phyloP scores from a whole-genome alignment of 2,888 invertebrate species.

The Dichetophora obliterata region DNA sequence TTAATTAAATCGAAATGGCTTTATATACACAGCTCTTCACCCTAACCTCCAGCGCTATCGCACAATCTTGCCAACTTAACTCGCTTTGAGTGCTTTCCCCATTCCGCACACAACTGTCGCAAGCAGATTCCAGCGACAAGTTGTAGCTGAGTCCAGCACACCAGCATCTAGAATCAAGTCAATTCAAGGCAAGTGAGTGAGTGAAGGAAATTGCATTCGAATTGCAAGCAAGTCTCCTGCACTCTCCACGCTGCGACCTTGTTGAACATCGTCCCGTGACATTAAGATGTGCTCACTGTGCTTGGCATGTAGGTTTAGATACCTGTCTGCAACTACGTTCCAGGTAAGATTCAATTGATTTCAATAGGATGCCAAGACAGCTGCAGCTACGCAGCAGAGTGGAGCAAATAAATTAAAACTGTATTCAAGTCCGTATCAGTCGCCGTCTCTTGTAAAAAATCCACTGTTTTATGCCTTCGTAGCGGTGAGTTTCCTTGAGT shows the following conservation, averaged over 20 bases:
- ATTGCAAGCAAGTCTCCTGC: not conserved
- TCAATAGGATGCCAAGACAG: not conserved
- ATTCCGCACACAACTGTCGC: not conserved
- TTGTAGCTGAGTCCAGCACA: not conserved
- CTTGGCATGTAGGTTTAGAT: slow-evolving; percentile 26
- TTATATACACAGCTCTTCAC: slow-evolving; percentile 30
- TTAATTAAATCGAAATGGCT: slow-evolving; percentile 57
- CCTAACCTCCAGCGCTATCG: not conserved
- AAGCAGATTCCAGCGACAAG: not conserved
- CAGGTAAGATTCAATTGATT: not conserved
- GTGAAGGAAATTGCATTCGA: slow-evolving; percentile 25
- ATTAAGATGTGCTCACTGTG: slow-evolving; percentile 2
- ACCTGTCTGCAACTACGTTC: slow-evolving; percentile 17
- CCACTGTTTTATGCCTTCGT: too few relatives aligned
- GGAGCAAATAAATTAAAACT: slow-evolving; percentile 49
- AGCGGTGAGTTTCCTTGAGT: too few relatives aligned
- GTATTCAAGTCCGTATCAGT: slow-evolving; percentile 30
- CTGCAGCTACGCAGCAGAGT: slow-evolving; percentile 9
- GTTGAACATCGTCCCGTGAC: slow-evolving; percentile 1
- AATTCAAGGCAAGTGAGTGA: not conserved
- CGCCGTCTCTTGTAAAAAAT: too few relatives aligned
- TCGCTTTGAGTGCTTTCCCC: not conserved
- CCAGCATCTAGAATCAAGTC: not conserved
- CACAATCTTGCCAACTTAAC: not conserved
- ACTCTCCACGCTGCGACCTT: not conserved